phyloP scores from a whole-genome alignment of 1,140 invertebrate genomes.

The Drosophila sturtevanti region DNA sequence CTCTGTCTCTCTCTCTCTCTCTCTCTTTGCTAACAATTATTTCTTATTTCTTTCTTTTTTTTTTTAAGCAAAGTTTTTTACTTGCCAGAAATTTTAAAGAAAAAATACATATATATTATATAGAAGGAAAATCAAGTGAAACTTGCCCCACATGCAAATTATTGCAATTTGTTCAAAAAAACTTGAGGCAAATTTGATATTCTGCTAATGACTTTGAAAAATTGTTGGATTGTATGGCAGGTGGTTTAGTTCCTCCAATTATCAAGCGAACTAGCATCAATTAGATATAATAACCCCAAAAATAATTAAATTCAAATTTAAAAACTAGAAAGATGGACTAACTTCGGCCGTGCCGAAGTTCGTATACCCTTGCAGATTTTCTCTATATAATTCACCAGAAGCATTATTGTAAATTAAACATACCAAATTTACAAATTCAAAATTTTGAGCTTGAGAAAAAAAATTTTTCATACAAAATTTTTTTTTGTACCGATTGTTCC shows the following conservation, averaged over 20 bases:
- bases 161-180: constrained; percentile 42
- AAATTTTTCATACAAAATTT: too few relatives aligned
- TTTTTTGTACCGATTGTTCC: too few relatives aligned
- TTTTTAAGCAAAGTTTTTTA: not conserved
- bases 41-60: constrained; percentile 10
- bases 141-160: constrained; percentile 42
- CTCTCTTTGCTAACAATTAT: constrained; percentile 2
- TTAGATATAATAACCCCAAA: constrained; percentile 20
- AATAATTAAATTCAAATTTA: constrained; percentile 10
- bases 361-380: too few relatives aligned
- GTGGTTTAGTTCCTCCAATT: constrained; percentile 15
- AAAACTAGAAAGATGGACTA: not conserved
- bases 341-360: too few relatives aligned
- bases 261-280: constrained; percentile 19
- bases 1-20: not conserved
- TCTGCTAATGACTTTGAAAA: constrained; percentile 28
- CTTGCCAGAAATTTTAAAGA: constrained; percentile 21
- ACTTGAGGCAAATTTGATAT: constrained; percentile 37
- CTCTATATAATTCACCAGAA: too few relatives aligned
- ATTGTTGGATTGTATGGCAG: constrained; percentile 15
- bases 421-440: too few relatives aligned
- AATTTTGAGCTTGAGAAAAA: too few relatives aligned
- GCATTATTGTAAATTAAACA: too few relatives aligned
- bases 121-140: constrained; percentile 9
- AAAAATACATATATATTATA: not conserved